phyloP scores from a whole-genome alignment of 2,113 vertebrate species.

The Chiloscyllium plagiosum region DNA sequence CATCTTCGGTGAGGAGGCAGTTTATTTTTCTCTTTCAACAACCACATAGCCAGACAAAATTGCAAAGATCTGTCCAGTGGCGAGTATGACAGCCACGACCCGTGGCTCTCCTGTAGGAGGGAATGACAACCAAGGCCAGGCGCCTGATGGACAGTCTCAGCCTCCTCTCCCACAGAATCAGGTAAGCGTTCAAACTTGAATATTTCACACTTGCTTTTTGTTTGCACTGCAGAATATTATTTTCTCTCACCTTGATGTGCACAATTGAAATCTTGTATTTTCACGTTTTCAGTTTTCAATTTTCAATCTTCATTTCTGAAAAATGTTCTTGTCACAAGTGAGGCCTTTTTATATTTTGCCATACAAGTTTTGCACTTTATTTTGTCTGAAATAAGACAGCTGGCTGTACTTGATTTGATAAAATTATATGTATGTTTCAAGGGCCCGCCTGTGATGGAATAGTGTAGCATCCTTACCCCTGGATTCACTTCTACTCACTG shows the following conservation, averaged over 20 bases:
- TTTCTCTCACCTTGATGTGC: background rate
- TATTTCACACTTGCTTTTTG: background rate
- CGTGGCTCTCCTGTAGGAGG: conserved; percentile 99
- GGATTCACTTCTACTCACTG: background rate
- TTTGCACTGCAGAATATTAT: too few relatives aligned
- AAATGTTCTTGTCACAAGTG: background rate
- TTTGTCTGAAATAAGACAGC: background rate
- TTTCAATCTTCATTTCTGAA: background rate
- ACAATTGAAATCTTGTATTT: background rate
- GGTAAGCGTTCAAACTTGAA: conserved; percentile 55
- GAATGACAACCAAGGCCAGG: conserved; percentile 98
- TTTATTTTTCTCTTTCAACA: conserved; percentile 90
- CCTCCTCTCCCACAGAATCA: conserved; percentile 97
- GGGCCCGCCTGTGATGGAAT: too few relatives aligned
- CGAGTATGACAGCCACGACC: conserved; percentile 99
- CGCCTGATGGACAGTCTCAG: conserved; percentile 97
- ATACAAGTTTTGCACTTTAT: background rate
- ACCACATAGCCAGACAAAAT: conserved; percentile 99
- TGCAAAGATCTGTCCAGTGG: conserved; percentile 99
- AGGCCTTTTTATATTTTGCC: background rate
- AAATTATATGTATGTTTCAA: background rate
- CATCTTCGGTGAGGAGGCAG: conserved; percentile 88
- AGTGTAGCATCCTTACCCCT: background rate
- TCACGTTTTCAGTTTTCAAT: too few relatives aligned
- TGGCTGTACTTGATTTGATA: background rate